A percentile compares a stretch with the other conserved stretches of the same genome.
Conservation (phyloP, 37 sponge, comb jelly and placozoan genomes). For the Oscarella lobularis region DNA sequence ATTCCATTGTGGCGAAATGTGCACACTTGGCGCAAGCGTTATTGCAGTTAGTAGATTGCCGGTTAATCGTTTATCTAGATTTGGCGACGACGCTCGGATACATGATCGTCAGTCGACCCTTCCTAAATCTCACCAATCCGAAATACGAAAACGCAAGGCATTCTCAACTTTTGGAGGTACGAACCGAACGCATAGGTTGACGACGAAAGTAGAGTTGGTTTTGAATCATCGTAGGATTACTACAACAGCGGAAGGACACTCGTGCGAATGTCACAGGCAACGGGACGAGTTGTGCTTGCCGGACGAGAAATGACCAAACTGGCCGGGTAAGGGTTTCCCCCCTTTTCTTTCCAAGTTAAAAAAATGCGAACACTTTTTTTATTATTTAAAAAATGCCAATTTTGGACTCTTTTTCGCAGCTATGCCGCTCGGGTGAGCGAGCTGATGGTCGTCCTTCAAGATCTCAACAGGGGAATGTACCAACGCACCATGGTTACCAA, state of each 20-base stretch:
- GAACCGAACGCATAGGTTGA: neutral
- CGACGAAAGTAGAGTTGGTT: neutral
- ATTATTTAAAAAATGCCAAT: too few species aligned
- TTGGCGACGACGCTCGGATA: constrained; percentile 81
- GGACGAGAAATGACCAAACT: constrained; percentile 79
- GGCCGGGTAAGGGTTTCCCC: constrained; percentile 47
- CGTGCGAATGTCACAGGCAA: constrained; percentile 86
- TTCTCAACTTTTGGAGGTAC: constrained; percentile 31
- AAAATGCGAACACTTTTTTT: neutral
- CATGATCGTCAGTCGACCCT: constrained; percentile 65
- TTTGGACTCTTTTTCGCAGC: constrained; percentile 10
- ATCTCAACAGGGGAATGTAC: constrained; percentile 69
- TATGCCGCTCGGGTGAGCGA: constrained; percentile 70
- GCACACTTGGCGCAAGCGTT: too few species aligned
- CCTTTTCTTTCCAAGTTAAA: neutral
- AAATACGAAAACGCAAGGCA: constrained; percentile 38
- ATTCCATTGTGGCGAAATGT: constrained; percentile 86
- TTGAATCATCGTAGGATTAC: constrained; percentile 10
- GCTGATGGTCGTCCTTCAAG: constrained; percentile 50
- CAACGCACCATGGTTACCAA: constrained; percentile 75
- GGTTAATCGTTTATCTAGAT: too few species aligned
- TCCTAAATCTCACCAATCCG: constrained; percentile 48
- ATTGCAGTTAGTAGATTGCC: too few species aligned
- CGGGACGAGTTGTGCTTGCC: constrained; percentile 79
- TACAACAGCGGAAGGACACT: constrained; percentile 77